phyloP scores from a whole-genome alignment of 1,140 invertebrate genomes.

The Diorhabda elongata region DNA sequence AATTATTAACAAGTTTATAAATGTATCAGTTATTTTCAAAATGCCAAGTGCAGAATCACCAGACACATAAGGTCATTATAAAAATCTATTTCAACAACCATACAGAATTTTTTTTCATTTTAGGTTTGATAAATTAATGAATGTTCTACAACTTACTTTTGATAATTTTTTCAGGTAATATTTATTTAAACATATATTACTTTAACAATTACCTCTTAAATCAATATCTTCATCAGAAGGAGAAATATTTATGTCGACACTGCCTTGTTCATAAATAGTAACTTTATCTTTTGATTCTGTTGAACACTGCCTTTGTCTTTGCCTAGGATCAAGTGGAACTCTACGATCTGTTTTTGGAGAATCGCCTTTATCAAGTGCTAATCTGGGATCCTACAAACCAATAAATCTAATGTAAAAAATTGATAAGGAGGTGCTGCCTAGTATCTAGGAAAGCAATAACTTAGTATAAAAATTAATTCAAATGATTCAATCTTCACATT shows the following conservation, averaged over 20 bases:
- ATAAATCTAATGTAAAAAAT: too few species aligned
- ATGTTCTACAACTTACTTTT: too few species aligned
- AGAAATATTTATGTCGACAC: slow-evolving; percentile 42
- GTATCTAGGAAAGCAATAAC: neutral
- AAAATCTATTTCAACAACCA: too few species aligned
- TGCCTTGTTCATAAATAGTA: slow-evolving; percentile 44
- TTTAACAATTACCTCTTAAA: slow-evolving; percentile 23
- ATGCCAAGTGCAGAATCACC: too few species aligned
- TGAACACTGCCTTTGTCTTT: slow-evolving; percentile 24
- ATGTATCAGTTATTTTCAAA: too few species aligned
- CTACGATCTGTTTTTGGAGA: slow-evolving; percentile 14
- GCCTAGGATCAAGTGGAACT: slow-evolving; percentile 20
- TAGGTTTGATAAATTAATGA: too few species aligned
- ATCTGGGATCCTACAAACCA: slow-evolving; percentile 13
- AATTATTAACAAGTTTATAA: too few species aligned
- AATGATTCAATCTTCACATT: neutral
- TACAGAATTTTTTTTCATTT: too few species aligned
- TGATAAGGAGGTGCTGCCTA: neutral
- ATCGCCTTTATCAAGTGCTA: slow-evolving; percentile 3
- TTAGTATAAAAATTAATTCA: neutral
- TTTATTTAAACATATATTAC: neutral
- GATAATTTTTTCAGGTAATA: too few species aligned
- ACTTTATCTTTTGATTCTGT: slow-evolving; percentile 32
- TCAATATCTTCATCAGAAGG: slow-evolving; percentile 25
- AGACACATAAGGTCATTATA: too few species aligned